Base-by-base conservation (phyloP, 1,140 invertebrate genomes). In the Formica exsecta region DNA sequence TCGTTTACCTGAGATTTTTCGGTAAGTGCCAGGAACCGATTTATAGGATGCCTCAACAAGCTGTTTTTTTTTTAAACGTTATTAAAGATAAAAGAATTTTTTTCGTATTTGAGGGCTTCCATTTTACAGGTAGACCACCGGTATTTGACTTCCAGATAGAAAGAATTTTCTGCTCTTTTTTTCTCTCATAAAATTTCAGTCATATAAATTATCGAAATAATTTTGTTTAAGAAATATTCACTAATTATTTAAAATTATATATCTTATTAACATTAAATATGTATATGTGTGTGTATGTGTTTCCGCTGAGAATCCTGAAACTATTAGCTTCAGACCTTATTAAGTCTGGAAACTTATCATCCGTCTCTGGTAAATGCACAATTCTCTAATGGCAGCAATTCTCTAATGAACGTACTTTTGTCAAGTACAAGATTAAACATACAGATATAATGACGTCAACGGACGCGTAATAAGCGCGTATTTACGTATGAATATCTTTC, bases 221-320 rank as follows among this genome's bases (percentile, higher is more conserved):
- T 59, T 74, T 61, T 25, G 2, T 25, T 8, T 36, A 3, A 36
- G 48, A 73, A 59, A 59, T 3, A 25, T 59, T 9, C 9, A 13
- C 11, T 51, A 74, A 73, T 57, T 54, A 38, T 38, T 57, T 29
- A 7, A 19, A 70, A 70, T 68, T 44, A 7, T 59, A 73, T 6
- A 73, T 36, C 9, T 59, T 38, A 25, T 41, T 13, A 74, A 8
- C 59, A 73, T 22, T 29, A 3, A 61, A 25, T 59, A 16, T 25
- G 3, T 38, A 59, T 16, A 29, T 29, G 25, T 29, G 25, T 29
- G 36, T 16, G 36, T 25, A 1, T 59, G 22, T 9, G 41, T 29
- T 44, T 2, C 59, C 22, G 19, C 3, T 38, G 16, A 6, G 3
- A 74, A 38, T 8, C 16, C 11, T 74, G 59, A 59, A 74, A 59